A percentile compares a stretch with the other conserved stretches of the same genome.
These are phyloP conservation scores for Rhamphomyia laevipes DNA, from an alignment of 2,888 invertebrate species.

Conservation along the genomic window DNA sequence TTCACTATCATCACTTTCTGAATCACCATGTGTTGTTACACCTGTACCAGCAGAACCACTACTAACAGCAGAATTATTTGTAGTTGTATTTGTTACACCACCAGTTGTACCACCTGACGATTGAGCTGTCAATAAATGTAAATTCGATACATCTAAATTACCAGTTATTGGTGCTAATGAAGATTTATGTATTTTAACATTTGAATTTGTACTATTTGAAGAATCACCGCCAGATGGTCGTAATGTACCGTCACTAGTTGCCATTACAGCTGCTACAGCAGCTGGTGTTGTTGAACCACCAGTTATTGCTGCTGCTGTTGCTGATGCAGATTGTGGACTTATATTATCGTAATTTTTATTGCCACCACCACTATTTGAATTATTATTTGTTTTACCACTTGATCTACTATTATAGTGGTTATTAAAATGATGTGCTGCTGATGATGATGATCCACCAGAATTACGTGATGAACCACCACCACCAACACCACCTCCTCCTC, in stretches of 20 bases:
- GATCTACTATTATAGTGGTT: background rate
- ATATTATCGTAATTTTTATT: conserved; percentile 27
- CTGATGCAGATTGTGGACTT: background rate
- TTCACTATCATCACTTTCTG: conserved; percentile 84
- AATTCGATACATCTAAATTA: conserved; percentile 34
- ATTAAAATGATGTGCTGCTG: background rate
- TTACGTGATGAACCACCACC: background rate
- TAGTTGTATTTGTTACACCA: conserved; percentile 17
- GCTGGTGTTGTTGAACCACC: conserved; percentile 6
- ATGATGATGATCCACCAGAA: too few relatives aligned
- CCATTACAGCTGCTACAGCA: conserved; percentile 15
- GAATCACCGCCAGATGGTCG: conserved; percentile 23
- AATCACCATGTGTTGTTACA: conserved; percentile 41
- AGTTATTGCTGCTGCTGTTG: background rate
- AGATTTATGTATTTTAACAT: conserved; percentile 12
- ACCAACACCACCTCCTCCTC: background rate
- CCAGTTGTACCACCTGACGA: conserved; percentile 28
- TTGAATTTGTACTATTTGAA: conserved; percentile 11
- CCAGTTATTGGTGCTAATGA: conserved; percentile 19
- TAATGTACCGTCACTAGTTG: conserved; percentile 18
- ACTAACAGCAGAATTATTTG: conserved; percentile 13
- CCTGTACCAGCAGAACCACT: conserved; percentile 6
- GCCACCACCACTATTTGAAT: conserved; percentile 24
- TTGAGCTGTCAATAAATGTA: conserved; percentile 36
- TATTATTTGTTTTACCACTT: background rate